These are phyloP conservation scores for Dicaeum eximium DNA, from an alignment of 2,113 vertebrate species.

Conservation along the genomic window DNA sequence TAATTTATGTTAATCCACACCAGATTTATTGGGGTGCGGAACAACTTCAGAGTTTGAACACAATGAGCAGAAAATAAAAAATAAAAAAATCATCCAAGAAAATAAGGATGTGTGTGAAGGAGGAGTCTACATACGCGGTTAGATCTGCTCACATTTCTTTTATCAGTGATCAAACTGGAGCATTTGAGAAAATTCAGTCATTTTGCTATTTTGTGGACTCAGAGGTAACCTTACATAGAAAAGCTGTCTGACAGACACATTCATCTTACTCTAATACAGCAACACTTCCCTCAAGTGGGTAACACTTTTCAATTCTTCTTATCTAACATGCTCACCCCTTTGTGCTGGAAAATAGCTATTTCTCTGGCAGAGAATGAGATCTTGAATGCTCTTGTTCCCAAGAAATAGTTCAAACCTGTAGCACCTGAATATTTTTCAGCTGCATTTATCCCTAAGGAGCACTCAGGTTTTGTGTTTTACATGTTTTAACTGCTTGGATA, in stretches of 20 bases:
- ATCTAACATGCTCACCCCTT: not conserved
- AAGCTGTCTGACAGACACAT: not conserved
- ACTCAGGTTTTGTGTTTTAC: not conserved
- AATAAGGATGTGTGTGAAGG: not conserved
- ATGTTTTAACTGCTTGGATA: not conserved
- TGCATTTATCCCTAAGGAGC: not conserved
- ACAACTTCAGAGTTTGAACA: not conserved
- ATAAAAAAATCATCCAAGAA: not conserved
- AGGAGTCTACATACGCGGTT: not conserved
- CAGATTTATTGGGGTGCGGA: not conserved
- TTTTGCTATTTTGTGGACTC: not conserved
- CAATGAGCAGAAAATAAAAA: not conserved
- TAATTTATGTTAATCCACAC: not conserved
- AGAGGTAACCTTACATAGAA: not conserved
- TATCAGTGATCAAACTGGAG: not conserved
- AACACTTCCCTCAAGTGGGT: not conserved
- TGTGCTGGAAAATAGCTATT: not conserved
- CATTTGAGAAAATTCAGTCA: not conserved
- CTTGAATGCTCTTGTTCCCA: not conserved
- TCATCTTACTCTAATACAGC: not conserved
- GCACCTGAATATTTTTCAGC: not conserved
- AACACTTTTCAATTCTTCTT: not conserved
- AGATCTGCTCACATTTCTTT: not conserved
- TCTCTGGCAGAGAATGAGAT: not conserved
- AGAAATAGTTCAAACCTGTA: not conserved